phyloP scores from a whole-genome alignment of 1,140 invertebrate species.

The Drosophila micromelanica region DNA sequence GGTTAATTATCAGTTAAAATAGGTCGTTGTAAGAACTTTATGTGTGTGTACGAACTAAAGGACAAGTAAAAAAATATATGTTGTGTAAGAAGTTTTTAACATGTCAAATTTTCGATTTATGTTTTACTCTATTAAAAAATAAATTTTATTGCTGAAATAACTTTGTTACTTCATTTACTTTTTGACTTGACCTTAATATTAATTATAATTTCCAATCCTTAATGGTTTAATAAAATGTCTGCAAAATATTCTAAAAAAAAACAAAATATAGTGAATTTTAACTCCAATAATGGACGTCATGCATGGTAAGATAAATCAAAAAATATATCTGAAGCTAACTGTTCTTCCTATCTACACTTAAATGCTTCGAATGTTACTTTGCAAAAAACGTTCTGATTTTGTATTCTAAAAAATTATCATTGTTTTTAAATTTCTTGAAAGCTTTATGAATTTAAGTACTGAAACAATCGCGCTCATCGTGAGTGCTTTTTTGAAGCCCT shows the following conservation, averaged over 20 bases:
- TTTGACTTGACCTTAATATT: background rate
- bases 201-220: too few relatives aligned
- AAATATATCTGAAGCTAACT: too few relatives aligned
- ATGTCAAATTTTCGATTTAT: background rate
- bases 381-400: too few relatives aligned
- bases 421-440: background rate
- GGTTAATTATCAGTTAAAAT: constrained; percentile 21
- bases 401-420: background rate
- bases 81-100: background rate
- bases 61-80: constrained; percentile 14
- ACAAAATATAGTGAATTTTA: too few relatives aligned
- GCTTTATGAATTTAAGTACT: constrained; percentile 6
- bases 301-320: too few relatives aligned
- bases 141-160: background rate
- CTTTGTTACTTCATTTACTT: background rate
- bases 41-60: constrained; percentile 40
- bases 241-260: too few relatives aligned
- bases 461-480: background rate
- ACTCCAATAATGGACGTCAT: too few relatives aligned
- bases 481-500: background rate
- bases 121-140: background rate
- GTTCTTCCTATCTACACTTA: too few relatives aligned
- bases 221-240: too few relatives aligned
- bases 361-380: too few relatives aligned
- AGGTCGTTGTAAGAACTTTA: constrained; percentile 26